phyloP scores from a whole-genome alignment of 2,797 vertebrate genomes.

The Glyptemys insculpta region DNA sequence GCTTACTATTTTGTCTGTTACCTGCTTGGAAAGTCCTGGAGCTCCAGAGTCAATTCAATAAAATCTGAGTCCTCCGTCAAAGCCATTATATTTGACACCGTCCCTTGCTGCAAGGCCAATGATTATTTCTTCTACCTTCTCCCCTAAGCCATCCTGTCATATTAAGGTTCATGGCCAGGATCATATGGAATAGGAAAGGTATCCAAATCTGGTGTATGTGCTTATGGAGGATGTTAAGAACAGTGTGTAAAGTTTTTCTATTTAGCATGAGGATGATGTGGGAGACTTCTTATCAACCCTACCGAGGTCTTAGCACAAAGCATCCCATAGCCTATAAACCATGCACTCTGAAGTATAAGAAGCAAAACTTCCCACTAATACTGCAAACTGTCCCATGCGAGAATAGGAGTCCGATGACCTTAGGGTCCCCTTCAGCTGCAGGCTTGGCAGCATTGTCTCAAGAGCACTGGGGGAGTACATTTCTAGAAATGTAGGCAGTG shows the following conservation, averaged over 20 bases:
- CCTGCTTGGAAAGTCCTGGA: not conserved
- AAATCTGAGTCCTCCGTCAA: not conserved
- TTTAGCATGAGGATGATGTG: too few relatives aligned
- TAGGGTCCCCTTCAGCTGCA: too few relatives aligned
- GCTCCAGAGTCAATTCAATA: not conserved
- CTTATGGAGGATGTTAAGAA: not conserved
- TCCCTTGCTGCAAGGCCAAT: not conserved
- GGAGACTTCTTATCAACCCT: too few relatives aligned
- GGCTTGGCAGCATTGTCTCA: not conserved
- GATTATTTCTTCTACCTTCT: not conserved
- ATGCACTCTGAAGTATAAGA: not conserved
- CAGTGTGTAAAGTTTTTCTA: not conserved
- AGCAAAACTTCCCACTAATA: too few relatives aligned
- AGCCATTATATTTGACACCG: not conserved
- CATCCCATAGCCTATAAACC: not conserved
- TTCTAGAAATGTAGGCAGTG: not conserved
- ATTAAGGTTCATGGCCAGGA: not conserved
- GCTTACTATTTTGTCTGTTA: not conserved
- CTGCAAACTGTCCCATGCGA: too few relatives aligned
- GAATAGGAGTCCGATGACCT: too few relatives aligned
- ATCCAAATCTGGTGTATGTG: not conserved
- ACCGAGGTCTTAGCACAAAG: not conserved
- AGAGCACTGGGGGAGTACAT: too few relatives aligned
- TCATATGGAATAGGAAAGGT: not conserved
- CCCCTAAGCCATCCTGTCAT: rapidly evolving